Conservation (phyloP, 1,140 invertebrate genomes). For the Agraylea sexmaculata region DNA sequence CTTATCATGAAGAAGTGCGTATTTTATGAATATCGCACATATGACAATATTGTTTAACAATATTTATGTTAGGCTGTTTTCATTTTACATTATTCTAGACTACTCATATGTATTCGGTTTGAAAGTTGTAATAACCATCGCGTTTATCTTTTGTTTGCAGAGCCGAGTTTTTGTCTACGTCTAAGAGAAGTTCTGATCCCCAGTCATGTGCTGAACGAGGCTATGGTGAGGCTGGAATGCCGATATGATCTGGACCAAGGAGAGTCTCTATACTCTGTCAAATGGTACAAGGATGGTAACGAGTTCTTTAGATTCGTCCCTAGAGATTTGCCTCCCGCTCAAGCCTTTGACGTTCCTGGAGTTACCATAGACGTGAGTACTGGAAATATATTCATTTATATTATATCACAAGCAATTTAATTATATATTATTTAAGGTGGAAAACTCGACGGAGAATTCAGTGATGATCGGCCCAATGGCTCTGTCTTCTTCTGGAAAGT, state of each 20-base stretch:
- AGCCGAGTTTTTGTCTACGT: too few relatives aligned
- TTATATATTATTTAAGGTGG: slow-evolving; percentile 12
- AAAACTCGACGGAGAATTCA: slow-evolving; percentile 46
- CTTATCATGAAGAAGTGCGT: too few relatives aligned
- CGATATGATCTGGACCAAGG: slow-evolving; percentile 49
- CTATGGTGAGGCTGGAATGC: slow-evolving; percentile 46
- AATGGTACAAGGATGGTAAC: slow-evolving; percentile 61
- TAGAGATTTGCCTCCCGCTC: slow-evolving; percentile 47
- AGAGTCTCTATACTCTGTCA: slow-evolving; percentile 56
- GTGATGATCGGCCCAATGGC: slow-evolving; percentile 57
- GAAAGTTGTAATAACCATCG: too few relatives aligned
- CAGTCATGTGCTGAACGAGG: slow-evolving; percentile 44
- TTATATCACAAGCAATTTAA: background rate
- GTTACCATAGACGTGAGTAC: slow-evolving; percentile 50
- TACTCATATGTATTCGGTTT: too few relatives aligned
- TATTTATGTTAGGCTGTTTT: too few relatives aligned
- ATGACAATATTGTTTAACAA: too few relatives aligned
- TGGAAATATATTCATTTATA: background rate
- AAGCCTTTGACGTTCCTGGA: slow-evolving; percentile 49
- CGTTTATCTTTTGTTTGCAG: too few relatives aligned
- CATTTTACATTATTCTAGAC: too few relatives aligned
- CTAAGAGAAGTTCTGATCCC: slow-evolving; percentile 47
- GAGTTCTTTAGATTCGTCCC: slow-evolving; percentile 63
- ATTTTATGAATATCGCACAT: too few relatives aligned
- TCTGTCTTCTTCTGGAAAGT: slow-evolving; percentile 57